phyloP scores from a whole-genome alignment of 2,888 invertebrate genomes.

The Thelaira solivaga region DNA sequence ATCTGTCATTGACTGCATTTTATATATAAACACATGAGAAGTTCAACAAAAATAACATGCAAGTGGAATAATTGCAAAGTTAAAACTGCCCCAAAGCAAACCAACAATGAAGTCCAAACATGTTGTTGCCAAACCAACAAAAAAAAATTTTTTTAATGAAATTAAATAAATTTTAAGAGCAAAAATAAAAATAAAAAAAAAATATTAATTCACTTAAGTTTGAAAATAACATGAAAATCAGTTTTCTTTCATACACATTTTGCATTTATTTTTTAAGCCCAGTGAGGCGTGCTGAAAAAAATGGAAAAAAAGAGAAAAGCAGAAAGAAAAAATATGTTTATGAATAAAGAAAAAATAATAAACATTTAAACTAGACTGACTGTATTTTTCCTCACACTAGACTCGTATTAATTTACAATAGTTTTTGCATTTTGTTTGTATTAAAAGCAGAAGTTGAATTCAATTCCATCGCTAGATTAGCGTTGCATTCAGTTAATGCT shows the following conservation, averaged over 20 bases:
- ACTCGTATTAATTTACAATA: conserved; percentile 48
- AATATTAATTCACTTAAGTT: neutral
- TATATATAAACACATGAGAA: neutral
- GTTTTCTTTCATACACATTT: neutral
- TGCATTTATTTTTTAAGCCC: neutral
- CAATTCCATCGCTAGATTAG: conserved; percentile 12
- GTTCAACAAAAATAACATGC: neutral
- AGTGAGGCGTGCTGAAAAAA: conserved; percentile 49
- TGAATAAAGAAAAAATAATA: neutral
- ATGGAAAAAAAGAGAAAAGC: neutral
- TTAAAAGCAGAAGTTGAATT: neutral
- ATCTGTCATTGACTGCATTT: conserved; percentile 43
- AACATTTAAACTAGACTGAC: conserved; percentile 29
- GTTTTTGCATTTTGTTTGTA: neutral
- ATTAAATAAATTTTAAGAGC: neutral
- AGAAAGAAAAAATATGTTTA: neutral
- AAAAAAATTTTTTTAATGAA: neutral
- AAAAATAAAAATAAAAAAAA: too few relatives aligned
- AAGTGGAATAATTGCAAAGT: conserved; percentile 27
- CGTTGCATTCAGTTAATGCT: too few relatives aligned
- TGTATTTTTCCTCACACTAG: conserved; percentile 22
- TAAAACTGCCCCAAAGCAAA: conserved; percentile 19
- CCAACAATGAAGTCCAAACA: too few relatives aligned
- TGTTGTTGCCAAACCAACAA: neutral
- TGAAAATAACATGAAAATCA: conserved; percentile 18